Evolutionary conservation across 1,140 invertebrate species (phyloP).

Genomic region (Drosophila lacteicornis): DNA sequence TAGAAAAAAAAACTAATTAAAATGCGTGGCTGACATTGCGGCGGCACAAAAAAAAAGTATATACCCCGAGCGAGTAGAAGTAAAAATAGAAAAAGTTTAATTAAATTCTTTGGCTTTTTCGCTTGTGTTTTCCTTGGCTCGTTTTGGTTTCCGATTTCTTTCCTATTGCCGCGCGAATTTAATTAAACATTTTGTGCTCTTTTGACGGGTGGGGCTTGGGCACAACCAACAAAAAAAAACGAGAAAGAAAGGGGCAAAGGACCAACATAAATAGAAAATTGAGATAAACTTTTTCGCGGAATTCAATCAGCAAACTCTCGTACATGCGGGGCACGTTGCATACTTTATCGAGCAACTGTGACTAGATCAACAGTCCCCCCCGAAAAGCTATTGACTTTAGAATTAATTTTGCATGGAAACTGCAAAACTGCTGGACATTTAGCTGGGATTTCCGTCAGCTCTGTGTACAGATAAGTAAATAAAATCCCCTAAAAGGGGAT

Average conservation of each 20-base stretch:
- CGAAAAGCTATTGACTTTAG: constrained; percentile 45
- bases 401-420: constrained; percentile 62
- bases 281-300: constrained; percentile 54
- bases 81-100: constrained; percentile 73
- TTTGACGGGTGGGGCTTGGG: constrained; percentile 24
- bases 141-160: constrained; percentile 68
- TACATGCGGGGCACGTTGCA: constrained; percentile 63
- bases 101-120: constrained; percentile 70
- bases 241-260: constrained; percentile 19
- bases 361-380: constrained; percentile 62
- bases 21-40: constrained; percentile 73
- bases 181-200: constrained; percentile 75
- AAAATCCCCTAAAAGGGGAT: constrained; percentile 13
- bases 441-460: constrained; percentile 45
- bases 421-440: constrained; percentile 40
- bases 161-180: constrained; percentile 63
- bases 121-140: constrained; percentile 26
- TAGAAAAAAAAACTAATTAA: constrained; percentile 72
- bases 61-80: constrained; percentile 15
- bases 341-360: constrained; percentile 56
- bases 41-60: constrained; percentile 40
- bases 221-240: background rate
- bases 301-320: constrained; percentile 66
- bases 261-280: constrained; percentile 42
- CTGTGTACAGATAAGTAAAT: constrained; percentile 19